phyloP scores from a whole-genome alignment of 92 coral and sea anemone genomes.

The Ricordea florida region DNA sequence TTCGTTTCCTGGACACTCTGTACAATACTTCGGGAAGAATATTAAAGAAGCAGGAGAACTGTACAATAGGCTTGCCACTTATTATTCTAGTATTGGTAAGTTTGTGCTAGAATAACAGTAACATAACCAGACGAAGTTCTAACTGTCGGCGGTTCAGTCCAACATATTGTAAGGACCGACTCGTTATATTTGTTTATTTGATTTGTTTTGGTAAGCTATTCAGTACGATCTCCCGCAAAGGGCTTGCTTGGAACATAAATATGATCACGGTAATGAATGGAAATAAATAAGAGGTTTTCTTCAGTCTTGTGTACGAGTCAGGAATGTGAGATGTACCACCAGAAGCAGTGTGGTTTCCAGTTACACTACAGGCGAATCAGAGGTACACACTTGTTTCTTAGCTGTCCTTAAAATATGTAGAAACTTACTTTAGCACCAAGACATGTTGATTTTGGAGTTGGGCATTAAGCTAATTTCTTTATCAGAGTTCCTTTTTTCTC shows the following conservation, averaged over 20 bases:
- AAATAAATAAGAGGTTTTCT: slow-evolving; percentile 52
- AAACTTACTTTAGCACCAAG: too few species aligned
- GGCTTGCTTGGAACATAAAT: slow-evolving; percentile 45
- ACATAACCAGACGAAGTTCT: slow-evolving; percentile 34
- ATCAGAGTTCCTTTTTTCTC: too few species aligned
- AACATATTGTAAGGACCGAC: slow-evolving; percentile 21
- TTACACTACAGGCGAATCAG: too few species aligned
- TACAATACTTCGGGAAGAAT: slow-evolving; percentile 86
- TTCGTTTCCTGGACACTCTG: slow-evolving; percentile 70
- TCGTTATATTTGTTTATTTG: slow-evolving; percentile 6
- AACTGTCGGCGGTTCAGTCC: slow-evolving; percentile 18
- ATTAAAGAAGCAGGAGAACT: slow-evolving; percentile 56
- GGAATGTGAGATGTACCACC: slow-evolving; percentile 5
- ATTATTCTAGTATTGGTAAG: slow-evolving; percentile 78
- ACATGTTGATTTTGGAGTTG: too few species aligned
- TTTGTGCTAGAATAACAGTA: slow-evolving; percentile 92
- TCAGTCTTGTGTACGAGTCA: slow-evolving; percentile 42
- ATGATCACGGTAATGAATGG: slow-evolving; percentile 42
- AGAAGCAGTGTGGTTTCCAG: too few species aligned
- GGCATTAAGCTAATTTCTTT: too few species aligned
- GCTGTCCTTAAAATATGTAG: too few species aligned
- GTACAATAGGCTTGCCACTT: slow-evolving; percentile 84
- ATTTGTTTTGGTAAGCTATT: slow-evolving; percentile 25
- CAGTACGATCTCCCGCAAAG: slow-evolving; percentile 38
- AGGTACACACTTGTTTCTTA: too few species aligned